Percentiles rank a stretch among this genome's conserved stretches.
Conservation (phyloP, 2,113 vertebrate species). For the Mormyrus lacerda region DNA sequence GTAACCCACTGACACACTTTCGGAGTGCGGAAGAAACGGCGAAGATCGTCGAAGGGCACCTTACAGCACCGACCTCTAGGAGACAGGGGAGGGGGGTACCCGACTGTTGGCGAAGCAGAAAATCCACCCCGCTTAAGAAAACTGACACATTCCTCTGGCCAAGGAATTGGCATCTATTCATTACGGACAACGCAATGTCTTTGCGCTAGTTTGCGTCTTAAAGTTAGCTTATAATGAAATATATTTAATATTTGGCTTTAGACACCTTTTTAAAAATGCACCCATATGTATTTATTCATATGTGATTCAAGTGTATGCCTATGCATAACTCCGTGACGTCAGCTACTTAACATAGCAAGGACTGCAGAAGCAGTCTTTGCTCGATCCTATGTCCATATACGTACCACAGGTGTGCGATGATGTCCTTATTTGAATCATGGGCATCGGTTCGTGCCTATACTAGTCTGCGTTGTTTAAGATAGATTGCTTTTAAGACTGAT, state of each 20-base stretch:
- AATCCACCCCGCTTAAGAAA: neutral
- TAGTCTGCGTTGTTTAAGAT: neutral
- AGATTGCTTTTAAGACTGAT: neutral
- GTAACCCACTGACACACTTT: constrained; percentile 74
- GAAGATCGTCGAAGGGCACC: constrained; percentile 1
- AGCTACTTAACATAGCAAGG: neutral
- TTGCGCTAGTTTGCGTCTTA: neutral
- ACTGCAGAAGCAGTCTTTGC: neutral
- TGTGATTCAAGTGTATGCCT: neutral
- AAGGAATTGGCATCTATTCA: neutral
- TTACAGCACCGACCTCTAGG: neutral
- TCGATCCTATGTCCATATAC: neutral
- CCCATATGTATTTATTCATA: neutral
- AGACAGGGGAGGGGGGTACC: neutral
- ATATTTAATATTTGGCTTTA: neutral
- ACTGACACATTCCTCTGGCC: neutral
- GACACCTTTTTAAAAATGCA: neutral
- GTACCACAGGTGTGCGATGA: neutral
- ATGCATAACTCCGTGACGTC: neutral
- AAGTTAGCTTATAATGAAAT: neutral
- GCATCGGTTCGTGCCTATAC: neutral
- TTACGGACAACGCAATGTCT: neutral
- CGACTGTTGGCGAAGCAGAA: neutral
- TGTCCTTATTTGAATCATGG: neutral
- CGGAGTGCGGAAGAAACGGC: constrained; percentile 18